A percentile compares a stretch with the other conserved stretches of the same genome.
These are phyloP conservation scores for Catharus bicknelli DNA, from an alignment of 2,113 vertebrate genomes.

Conservation along the genomic window DNA sequence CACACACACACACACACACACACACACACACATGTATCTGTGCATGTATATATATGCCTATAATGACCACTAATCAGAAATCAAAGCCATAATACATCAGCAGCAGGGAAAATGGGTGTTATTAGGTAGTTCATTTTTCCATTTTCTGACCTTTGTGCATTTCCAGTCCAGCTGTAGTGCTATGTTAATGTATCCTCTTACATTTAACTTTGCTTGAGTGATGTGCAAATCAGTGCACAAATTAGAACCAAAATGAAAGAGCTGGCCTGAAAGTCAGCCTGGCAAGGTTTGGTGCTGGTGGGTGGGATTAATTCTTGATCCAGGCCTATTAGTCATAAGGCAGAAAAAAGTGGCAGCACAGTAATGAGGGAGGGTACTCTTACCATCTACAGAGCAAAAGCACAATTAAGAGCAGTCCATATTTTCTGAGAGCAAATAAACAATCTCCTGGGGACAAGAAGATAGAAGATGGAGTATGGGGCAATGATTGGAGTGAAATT, in stretches of 20 bases:
- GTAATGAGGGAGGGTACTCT: neutral
- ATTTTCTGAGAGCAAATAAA: neutral
- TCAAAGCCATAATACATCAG: constrained; percentile 6
- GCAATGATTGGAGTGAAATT: neutral
- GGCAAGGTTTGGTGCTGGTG: neutral
- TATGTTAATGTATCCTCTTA: constrained; percentile 36
- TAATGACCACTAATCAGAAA: neutral
- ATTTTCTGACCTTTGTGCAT: neutral
- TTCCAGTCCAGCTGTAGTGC: neutral
- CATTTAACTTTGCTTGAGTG: constrained; percentile 16
- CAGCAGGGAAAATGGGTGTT: neutral
- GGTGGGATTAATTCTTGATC: neutral
- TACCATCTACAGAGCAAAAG: neutral
- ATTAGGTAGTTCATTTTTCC: neutral
- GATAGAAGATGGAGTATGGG: neutral
- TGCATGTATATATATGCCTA: neutral
- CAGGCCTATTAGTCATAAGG: neutral
- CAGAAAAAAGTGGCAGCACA: neutral
- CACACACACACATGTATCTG: no score
- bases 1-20: no score
- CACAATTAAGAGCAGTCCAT: neutral
- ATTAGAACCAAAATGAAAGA: constrained; percentile 32
- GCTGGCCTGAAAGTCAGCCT: neutral
- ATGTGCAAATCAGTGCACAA: constrained; percentile 22
- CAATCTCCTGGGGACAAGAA: neutral